These are phyloP conservation scores for Notospermus geniculatus DNA, from an alignment of 1,140 invertebrate genomes.

Conservation along the genomic window DNA sequence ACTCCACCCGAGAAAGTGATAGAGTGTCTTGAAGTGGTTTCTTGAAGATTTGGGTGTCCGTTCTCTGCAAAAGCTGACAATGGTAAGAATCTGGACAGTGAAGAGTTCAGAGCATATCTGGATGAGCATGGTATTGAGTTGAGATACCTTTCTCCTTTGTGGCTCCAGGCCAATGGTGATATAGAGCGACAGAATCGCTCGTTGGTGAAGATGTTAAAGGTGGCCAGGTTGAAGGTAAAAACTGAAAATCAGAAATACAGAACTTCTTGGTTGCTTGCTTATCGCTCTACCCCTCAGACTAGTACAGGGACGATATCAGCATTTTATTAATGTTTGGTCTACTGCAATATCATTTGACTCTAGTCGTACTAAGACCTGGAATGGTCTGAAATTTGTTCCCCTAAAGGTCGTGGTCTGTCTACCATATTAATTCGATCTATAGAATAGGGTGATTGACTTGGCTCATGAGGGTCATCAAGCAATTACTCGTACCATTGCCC, in stretches of 20 bases:
- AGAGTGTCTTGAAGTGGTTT: slow-evolving; percentile 1
- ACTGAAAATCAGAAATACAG: slow-evolving; percentile 21
- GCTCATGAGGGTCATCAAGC: no score
- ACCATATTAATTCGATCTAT: no score
- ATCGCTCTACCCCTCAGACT: slow-evolving; percentile 27
- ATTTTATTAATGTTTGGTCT: slow-evolving; percentile 16
- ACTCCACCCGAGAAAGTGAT: not conserved
- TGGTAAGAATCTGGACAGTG: not conserved
- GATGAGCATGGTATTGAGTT: slow-evolving; percentile 9
- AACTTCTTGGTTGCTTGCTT: slow-evolving; percentile 26
- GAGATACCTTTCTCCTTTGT: slow-evolving; percentile 18
- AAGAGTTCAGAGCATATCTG: slow-evolving; percentile 14
- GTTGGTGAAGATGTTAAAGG: slow-evolving; percentile 27
- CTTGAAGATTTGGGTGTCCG: not conserved
- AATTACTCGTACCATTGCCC: no score
- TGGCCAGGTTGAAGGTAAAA: slow-evolving; percentile 23
- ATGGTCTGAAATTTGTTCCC: no score
- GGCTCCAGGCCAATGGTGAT: slow-evolving; percentile 32
- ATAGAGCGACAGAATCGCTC: slow-evolving; percentile 31
- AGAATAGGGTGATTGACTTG: no score
- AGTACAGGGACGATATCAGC: slow-evolving; percentile 18
- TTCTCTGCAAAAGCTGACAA: slow-evolving; percentile 4
- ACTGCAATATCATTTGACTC: no score
- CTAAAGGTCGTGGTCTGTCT: no score
- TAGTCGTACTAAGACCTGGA: no score